Base-by-base conservation (phyloP, 2,888 invertebrate genomes). In the Apodemia duryi region DNA sequence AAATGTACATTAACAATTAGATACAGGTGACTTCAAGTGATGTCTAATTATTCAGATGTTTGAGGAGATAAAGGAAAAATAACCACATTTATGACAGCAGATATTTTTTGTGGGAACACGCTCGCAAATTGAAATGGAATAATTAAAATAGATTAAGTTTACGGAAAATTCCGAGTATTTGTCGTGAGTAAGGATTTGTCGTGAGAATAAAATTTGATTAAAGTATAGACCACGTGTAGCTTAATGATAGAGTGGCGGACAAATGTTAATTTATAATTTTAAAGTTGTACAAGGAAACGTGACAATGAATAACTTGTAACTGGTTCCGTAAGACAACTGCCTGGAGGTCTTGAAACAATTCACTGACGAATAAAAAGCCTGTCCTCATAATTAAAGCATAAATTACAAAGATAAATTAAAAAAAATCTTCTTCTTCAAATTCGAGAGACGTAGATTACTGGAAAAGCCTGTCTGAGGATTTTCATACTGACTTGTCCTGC, bases 201-300 rank as follows among this genome's bases (percentile, higher is more conserved):
- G 73, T 74, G 72, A 69, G 73, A 73, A 72, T 66, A 46, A 54
- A 54, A 54, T 54, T 54, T 54, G 54, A 67, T 62, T 35, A 62
- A 65, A 66, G 43, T 62, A 64, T 49, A 54, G 52, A 21, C 61
- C 28, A 54, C 54, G 54, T 54, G 54, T 38, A 82, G 11, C 84
- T 85, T 88, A 88, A 88, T 89, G 82, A 86, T 76, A 85, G 84
- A 82, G 85, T 75, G 80, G 81, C 80, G 80, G 74, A 70, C 77
- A 78, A 82, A 84, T 80, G 77, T 73, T 82, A 79, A 84, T 83
- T 81, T 74, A 74, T 75, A 75, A 78, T 80, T 63, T 52, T 65
- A 41, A 63, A 63, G 66, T 64, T 57, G 63, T 52, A 7, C 6
- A 38, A 29, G 11, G 61, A 61, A 65, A 65, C 28, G 57, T 35